Conservation (phyloP, 2,113 vertebrate species). For the Limanda limanda region DNA sequence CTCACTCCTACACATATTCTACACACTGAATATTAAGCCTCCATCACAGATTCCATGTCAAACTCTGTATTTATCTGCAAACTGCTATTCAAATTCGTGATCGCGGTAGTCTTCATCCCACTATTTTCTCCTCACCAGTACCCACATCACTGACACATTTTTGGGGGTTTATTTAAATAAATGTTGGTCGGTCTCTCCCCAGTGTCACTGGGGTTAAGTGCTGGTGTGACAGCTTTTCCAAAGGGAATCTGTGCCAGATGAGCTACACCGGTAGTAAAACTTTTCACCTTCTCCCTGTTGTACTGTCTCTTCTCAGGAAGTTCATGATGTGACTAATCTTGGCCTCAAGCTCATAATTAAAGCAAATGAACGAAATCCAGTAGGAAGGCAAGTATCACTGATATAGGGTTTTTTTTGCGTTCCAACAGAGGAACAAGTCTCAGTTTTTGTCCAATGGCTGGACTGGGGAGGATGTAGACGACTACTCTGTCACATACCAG, state of each 20-base stretch:
- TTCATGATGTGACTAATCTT: slow-evolving; percentile 29
- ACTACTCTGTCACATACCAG: neutral
- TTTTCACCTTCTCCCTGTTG: slow-evolving; percentile 31
- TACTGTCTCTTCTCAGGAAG: slow-evolving; percentile 26
- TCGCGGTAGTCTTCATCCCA: neutral
- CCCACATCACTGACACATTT: too few relatives aligned
- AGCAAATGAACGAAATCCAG: slow-evolving; percentile 24
- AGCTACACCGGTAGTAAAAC: slow-evolving; percentile 1
- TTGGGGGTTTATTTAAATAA: too few relatives aligned
- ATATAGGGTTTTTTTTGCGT: too few relatives aligned
- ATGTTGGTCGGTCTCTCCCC: too few relatives aligned
- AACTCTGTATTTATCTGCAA: slow-evolving; percentile 6
- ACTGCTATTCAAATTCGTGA: slow-evolving; percentile 30
- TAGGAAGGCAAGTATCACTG: too few relatives aligned
- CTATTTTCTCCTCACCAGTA: too few relatives aligned
- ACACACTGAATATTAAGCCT: neutral
- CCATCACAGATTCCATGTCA: neutral
- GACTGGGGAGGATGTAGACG: neutral
- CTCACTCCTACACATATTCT: slow-evolving; percentile 1
- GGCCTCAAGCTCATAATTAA: slow-evolving; percentile 52
- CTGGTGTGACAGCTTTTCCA: slow-evolving; percentile 11
- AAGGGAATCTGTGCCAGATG: slow-evolving; percentile 38
- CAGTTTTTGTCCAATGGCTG: neutral
- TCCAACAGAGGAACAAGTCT: neutral
- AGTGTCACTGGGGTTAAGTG: neutral